These are phyloP conservation scores for Drosophila paramelanica DNA, from an alignment of 2,888 invertebrate genomes.

Conservation along the genomic window DNA sequence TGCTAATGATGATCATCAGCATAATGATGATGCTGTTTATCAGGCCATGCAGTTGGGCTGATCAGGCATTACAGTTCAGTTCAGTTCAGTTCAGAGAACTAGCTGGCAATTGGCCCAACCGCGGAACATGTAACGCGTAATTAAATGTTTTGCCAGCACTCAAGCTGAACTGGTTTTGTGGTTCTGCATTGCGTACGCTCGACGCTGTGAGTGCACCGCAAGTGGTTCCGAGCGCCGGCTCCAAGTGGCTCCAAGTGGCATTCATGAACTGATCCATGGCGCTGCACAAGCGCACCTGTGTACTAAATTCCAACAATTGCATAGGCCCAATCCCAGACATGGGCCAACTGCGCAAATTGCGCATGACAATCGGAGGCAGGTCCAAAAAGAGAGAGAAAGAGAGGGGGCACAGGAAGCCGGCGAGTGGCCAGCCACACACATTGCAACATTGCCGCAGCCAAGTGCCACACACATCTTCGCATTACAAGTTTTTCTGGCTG, in stretches of 20 bases:
- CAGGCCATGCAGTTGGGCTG: slow-evolving; percentile 46
- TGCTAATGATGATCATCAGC: slow-evolving; percentile 18
- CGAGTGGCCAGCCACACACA: slow-evolving; percentile 17
- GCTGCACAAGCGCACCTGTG: slow-evolving; percentile 60
- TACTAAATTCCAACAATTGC: slow-evolving; percentile 42
- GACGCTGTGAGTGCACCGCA: slow-evolving; percentile 6
- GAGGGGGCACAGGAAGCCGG: slow-evolving; percentile 39
- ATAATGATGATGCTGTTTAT: slow-evolving; percentile 35
- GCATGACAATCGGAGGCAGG: slow-evolving; percentile 39
- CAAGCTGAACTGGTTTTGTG: slow-evolving; percentile 62
- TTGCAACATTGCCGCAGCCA: slow-evolving; percentile 11
- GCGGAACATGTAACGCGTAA: slow-evolving; percentile 55
- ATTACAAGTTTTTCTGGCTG: slow-evolving; percentile 46
- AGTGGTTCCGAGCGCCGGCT: slow-evolving; percentile 2
- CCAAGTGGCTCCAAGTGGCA: slow-evolving; percentile 12
- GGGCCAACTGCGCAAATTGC: neutral
- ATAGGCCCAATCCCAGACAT: slow-evolving; percentile 24
- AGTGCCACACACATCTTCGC: slow-evolving; percentile 56
- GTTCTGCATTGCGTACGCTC: slow-evolving; percentile 58
- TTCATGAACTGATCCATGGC: slow-evolving; percentile 24
- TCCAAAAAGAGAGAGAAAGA: neutral
- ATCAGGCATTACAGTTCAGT: slow-evolving; percentile 47
- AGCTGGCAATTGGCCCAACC: slow-evolving; percentile 41
- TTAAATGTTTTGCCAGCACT: slow-evolving; percentile 64
- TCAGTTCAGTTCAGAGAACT: slow-evolving; percentile 3